Evolutionary conservation across 2,113 vertebrate genomes (phyloP).

Genomic region (Campylomormyrus numenius): DNA sequence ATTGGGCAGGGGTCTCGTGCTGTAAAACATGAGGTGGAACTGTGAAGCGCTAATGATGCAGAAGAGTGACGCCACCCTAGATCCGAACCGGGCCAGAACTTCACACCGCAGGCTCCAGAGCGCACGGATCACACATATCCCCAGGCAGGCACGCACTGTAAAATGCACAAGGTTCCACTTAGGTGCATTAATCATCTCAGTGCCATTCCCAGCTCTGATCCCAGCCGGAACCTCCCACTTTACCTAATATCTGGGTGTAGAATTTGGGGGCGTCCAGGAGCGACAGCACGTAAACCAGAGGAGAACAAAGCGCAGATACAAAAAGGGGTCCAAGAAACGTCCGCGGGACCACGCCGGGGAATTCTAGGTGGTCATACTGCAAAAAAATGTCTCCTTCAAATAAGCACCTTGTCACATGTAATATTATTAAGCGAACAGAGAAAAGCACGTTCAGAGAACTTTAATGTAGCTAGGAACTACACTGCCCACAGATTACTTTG

Average conservation of each 20-base stretch:
- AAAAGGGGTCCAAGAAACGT: slow-evolving; percentile 83
- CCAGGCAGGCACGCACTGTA: slow-evolving; percentile 76
- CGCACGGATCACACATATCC: slow-evolving; percentile 64
- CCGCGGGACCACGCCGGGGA: slow-evolving; percentile 90
- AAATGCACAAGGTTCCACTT: slow-evolving; percentile 23
- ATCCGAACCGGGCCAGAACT: slow-evolving; percentile 78
- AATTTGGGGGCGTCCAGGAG: slow-evolving; percentile 72
- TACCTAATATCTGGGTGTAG: slow-evolving; percentile 78
- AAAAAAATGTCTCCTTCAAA: slow-evolving; percentile 24
- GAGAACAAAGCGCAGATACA: slow-evolving; percentile 69
- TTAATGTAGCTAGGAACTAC: not conserved
- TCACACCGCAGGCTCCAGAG: slow-evolving; percentile 83
- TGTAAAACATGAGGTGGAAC: slow-evolving; percentile 98
- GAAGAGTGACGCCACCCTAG: slow-evolving; percentile 70
- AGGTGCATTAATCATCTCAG: not conserved
- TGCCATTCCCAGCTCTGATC: not conserved
- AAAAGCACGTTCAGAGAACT: not conserved
- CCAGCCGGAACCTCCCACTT: slow-evolving; percentile 14
- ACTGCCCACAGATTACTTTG: not conserved
- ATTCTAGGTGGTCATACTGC: slow-evolving; percentile 92
- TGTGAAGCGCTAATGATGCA: slow-evolving; percentile 80
- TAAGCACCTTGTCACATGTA: not conserved
- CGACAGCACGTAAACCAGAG: slow-evolving; percentile 60
- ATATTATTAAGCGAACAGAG: not conserved
- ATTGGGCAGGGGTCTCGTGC: slow-evolving; percentile 85